These are phyloP conservation scores for Festucalex cinctus DNA, from an alignment of 2,113 vertebrate species.

Conservation along the genomic window DNA sequence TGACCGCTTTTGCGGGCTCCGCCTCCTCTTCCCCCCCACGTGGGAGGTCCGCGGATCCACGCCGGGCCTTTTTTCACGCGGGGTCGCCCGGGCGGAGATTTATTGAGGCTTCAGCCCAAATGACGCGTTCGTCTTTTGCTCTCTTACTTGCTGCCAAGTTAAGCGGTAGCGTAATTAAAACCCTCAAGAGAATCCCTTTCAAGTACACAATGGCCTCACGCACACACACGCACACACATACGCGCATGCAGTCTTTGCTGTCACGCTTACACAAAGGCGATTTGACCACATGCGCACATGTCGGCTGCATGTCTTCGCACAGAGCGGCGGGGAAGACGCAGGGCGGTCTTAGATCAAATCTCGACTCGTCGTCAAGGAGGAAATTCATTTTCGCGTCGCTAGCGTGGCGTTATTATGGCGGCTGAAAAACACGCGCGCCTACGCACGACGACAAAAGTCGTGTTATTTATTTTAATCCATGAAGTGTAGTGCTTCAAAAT, in stretches of 20 bases:
- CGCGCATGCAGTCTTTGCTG: constrained; percentile 56
- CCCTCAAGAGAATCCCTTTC: constrained; percentile 75
- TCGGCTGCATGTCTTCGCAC: constrained; percentile 37
- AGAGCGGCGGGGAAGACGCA: constrained; percentile 44
- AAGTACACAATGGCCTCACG: constrained; percentile 73
- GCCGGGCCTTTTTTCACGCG: background rate
- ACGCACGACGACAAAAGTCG: background rate
- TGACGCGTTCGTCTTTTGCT: constrained; percentile 42
- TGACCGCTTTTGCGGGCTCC: background rate
- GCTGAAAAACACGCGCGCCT: background rate
- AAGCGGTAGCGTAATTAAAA: constrained; percentile 80
- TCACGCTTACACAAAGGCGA: constrained; percentile 37
- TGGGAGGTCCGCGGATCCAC: background rate
- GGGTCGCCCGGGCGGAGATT: background rate
- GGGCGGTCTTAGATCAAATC: constrained; percentile 57
- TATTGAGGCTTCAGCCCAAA: constrained; percentile 64
- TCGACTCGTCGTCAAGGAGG: constrained; percentile 58
- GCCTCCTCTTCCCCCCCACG: background rate
- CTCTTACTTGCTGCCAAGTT: constrained; percentile 77
- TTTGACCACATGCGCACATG: constrained; percentile 48
- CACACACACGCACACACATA: constrained; percentile 41
- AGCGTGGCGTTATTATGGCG: constrained; percentile 58
- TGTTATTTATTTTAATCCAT: too few relatives aligned
- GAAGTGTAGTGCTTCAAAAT: background rate
- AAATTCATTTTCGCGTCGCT: constrained; percentile 64